A percentile compares a stretch with the other conserved stretches of the same genome.
Evolutionary conservation across 1,140 invertebrate species (phyloP).

Genomic region (Drosophila chauvacae): DNA sequence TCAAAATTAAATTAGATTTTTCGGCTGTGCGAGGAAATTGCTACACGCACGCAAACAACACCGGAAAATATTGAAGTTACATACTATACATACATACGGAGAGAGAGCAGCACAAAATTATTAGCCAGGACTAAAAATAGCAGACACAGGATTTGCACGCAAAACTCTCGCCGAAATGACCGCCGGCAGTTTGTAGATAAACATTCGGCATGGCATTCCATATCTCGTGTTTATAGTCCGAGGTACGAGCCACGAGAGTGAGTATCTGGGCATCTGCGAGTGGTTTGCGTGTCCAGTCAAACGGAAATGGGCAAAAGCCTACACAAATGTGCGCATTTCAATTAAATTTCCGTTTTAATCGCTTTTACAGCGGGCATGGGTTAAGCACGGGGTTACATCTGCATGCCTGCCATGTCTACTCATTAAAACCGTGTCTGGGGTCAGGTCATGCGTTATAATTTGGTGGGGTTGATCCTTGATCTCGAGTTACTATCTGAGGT

Average conservation of each 20-base stretch:
- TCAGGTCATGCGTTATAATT: constrained; percentile 47
- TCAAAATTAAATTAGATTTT: constrained; percentile 78
- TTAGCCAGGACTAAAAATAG: background rate
- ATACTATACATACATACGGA: constrained; percentile 10
- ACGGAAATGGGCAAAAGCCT: constrained; percentile 66
- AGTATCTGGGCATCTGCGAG: constrained; percentile 39
- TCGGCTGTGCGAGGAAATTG: constrained; percentile 68
- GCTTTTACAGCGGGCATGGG: constrained; percentile 53
- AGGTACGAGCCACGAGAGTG: background rate
- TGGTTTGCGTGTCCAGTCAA: constrained; percentile 46
- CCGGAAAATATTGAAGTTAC: constrained; percentile 59
- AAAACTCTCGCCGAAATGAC: constrained; percentile 30
- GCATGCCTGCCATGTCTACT: background rate
- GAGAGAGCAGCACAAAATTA: constrained; percentile 44
- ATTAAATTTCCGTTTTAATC: constrained; percentile 80
- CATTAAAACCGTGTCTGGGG: constrained; percentile 50
- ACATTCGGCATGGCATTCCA: constrained; percentile 40
- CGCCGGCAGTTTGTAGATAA: constrained; percentile 35
- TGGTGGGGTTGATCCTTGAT: constrained; percentile 34
- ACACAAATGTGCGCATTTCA: constrained; percentile 71
- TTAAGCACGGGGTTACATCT: constrained; percentile 23
- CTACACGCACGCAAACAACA: constrained; percentile 64
- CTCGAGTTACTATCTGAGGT: background rate
- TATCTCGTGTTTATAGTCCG: background rate
- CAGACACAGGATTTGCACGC: constrained; percentile 1